Percentiles rank a stretch among this genome's conserved stretches.
Conservation (phyloP, 2,888 invertebrate species). For the Agriopis marginaria region DNA sequence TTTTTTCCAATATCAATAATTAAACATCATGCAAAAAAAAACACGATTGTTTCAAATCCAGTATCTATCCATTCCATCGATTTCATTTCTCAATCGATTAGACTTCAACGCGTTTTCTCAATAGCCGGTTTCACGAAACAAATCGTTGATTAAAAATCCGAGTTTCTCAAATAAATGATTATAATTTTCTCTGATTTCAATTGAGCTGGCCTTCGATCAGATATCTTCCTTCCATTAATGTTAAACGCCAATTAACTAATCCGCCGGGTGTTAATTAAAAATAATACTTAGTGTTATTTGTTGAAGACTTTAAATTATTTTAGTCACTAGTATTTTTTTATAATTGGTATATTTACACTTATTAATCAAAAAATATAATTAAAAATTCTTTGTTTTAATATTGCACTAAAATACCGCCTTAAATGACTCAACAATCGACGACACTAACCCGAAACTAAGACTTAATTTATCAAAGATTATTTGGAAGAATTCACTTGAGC, state of each 20-base stretch:
- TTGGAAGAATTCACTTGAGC: slow-evolving; percentile 57
- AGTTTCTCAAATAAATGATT: slow-evolving; percentile 51
- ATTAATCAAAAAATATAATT: slow-evolving; percentile 21
- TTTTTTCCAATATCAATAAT: not conserved
- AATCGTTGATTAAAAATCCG: slow-evolving; percentile 45
- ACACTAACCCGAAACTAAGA: slow-evolving; percentile 22
- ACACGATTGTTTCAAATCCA: not conserved
- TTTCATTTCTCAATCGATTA: slow-evolving; percentile 24
- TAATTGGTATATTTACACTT: slow-evolving; percentile 21
- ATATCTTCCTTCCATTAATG: slow-evolving; percentile 51
- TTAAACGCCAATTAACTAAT: slow-evolving; percentile 51
- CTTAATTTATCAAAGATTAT: slow-evolving; percentile 23
- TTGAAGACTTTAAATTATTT: slow-evolving; percentile 1
- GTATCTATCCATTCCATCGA: slow-evolving; percentile 4
- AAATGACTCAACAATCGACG: slow-evolving; percentile 2
- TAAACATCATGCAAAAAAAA: not conserved
- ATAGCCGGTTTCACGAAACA: slow-evolving; percentile 12
- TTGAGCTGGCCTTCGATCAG: slow-evolving; percentile 51
- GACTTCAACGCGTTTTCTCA: slow-evolving; percentile 28
- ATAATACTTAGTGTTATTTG: slow-evolving; percentile 4
- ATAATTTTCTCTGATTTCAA: slow-evolving; percentile 47
- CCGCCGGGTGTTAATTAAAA: slow-evolving; percentile 44
- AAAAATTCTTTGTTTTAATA: slow-evolving; percentile 51
- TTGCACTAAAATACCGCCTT: slow-evolving; percentile 47
- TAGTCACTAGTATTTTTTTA: slow-evolving; percentile 8